Base-by-base conservation (phyloP, 35 echinoderm and acorn worm genomes). In the Chiridota heheva region DNA sequence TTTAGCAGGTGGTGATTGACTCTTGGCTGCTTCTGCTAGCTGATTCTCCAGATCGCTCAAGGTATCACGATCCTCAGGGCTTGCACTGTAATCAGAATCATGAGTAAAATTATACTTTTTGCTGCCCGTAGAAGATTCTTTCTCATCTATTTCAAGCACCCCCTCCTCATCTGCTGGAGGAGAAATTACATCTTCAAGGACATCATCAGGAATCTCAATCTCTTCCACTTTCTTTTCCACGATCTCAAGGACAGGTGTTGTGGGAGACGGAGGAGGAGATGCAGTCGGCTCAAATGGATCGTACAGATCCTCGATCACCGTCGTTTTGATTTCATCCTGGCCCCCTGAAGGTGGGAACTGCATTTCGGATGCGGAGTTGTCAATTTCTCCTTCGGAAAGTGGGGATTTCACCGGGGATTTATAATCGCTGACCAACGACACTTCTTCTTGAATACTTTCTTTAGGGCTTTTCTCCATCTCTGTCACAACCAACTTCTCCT, bases 221-320 rank as follows among this genome's bases (percentile, higher is more conserved):
- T 74, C 69, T 47, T 33, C 36, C 40, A 42, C 47, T 46, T 84
- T 53, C 25, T 37, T 45, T 76, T 46, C 43, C 47, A 47, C 40
- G 72, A 76, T 36, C 7, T 63, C 58, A 1, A 51, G 69, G 29
- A 49, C 48, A 5, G 58, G 44, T 0, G 51, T 55, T 16, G 69
- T 71, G 24, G 72, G 34, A 5, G 42, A 67, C n/a, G 51, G 83
- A 32, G 78, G 63, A 30, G 89, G 92, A 0, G 92, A 96, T 18
- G 82, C 92, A 18, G 92, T 96, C 0, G 92, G 92, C 22, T 96
- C 81, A 60, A 96, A 96, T 16, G 92, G 92, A 60, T 96, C 92
- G 59, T 96, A 96, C 30, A 71, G 67, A 10, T 61, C 81, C 41
- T 63, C 60, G 26, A 16, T 61, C 4, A 40, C 53, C 0, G 39